phyloP scores from a whole-genome alignment of 2,797 vertebrate species.

The Dendrocincla fuliginosa region DNA sequence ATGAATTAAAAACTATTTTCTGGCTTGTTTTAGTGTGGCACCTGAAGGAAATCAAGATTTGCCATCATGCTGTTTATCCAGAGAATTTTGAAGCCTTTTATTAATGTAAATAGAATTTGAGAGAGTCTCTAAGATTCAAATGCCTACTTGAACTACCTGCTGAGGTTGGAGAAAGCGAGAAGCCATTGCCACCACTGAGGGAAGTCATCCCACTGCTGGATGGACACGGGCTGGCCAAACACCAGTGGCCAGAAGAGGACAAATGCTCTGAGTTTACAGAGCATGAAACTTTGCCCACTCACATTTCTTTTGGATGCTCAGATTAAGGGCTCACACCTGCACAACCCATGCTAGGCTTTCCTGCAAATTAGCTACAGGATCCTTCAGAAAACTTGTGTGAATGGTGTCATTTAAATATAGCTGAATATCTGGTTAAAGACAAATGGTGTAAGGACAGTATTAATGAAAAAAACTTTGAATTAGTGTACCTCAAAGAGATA shows the following conservation, averaged over 20 bases:
- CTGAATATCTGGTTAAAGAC: background rate
- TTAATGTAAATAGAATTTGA: background rate
- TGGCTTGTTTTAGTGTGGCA: background rate
- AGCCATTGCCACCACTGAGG: background rate
- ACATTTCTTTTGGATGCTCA: background rate
- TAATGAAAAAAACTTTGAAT: background rate
- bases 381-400: background rate
- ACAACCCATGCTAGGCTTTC: background rate
- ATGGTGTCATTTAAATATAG: background rate
- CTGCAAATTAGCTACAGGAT: background rate
- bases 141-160: background rate
- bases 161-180: background rate
- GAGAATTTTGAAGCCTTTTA: background rate
- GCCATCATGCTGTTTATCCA: background rate
- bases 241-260: background rate
- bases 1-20: background rate
- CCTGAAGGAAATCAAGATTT: background rate
- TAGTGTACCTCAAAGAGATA: background rate
- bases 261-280: background rate
- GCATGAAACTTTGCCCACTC: background rate
- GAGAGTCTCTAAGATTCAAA: background rate
- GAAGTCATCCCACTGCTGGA: background rate
- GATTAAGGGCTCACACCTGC: background rate
- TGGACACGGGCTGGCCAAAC: background rate
- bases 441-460: background rate